These are phyloP conservation scores for Sebastes taczanowskii DNA, from an alignment of 2,797 vertebrate genomes.

Conservation along the genomic window DNA sequence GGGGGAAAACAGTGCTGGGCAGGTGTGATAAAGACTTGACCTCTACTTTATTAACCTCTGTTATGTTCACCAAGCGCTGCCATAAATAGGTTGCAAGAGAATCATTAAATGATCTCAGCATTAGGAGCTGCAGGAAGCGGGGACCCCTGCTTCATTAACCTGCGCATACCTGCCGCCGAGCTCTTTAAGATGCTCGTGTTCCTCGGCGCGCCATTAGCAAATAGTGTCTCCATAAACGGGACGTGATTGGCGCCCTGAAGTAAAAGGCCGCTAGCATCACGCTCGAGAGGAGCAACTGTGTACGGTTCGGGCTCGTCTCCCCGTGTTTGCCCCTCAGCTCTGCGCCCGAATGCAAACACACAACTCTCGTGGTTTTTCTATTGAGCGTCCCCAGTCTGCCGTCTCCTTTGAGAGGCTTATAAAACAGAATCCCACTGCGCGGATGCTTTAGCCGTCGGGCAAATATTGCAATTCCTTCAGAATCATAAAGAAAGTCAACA, in stretches of 20 bases:
- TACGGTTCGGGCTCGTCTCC: not conserved
- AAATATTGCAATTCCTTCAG: constrained; percentile 45
- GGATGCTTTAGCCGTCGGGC: constrained; percentile 37
- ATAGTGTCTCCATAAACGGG: not conserved
- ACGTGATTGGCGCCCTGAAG: constrained; percentile 16
- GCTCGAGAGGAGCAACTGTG: constrained; percentile 13
- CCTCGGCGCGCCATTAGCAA: constrained; percentile 25
- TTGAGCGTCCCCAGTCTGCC: constrained; percentile 12
- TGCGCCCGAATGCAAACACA: constrained; percentile 45
- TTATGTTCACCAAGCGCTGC: constrained; percentile 65
- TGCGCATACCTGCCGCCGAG: constrained; percentile 28
- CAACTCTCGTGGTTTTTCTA: not conserved
- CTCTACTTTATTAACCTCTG: constrained; percentile 75
- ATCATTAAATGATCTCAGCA: constrained; percentile 58
- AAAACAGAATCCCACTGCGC: constrained; percentile 29
- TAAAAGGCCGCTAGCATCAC: not conserved
- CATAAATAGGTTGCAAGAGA: constrained; percentile 64
- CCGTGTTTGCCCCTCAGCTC: constrained; percentile 47
- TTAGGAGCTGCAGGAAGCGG: constrained; percentile 32
- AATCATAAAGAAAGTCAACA: constrained; percentile 50
- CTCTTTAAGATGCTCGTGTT: constrained; percentile 30
- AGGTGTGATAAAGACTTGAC: constrained; percentile 72
- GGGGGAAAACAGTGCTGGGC: constrained; percentile 42
- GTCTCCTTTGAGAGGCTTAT: constrained; percentile 44
- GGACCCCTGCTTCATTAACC: constrained; percentile 65